Conservation (phyloP, 2,797 vertebrate species). For the Sylvilagus floridanus region DNA sequence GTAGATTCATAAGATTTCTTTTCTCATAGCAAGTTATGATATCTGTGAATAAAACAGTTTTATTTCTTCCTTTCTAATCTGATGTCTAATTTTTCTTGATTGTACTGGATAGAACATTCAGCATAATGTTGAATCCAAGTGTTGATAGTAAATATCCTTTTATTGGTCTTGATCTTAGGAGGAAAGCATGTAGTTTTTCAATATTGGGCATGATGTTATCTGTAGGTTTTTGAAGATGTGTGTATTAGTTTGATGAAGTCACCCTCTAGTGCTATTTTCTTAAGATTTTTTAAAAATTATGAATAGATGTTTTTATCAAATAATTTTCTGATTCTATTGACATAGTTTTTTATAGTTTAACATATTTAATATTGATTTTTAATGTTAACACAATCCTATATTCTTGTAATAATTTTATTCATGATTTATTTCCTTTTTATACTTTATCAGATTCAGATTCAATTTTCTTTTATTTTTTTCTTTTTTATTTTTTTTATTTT, state of each 20-base stretch:
- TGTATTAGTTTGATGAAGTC: neutral
- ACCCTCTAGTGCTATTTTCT: too few relatives aligned
- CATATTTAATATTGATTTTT: neutral
- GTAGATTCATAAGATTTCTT: too few relatives aligned
- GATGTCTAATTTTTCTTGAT: too few relatives aligned
- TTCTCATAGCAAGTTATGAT: too few relatives aligned
- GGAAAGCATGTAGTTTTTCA: neutral
- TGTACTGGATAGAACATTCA: too few relatives aligned
- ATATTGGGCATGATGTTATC: neutral
- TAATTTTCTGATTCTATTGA: neutral
- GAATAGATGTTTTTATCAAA: neutral
- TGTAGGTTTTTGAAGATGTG: neutral
- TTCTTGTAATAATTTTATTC: neutral
- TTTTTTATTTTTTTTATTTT: too few relatives aligned
- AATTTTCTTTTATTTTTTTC: too few relatives aligned
- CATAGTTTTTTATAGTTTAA: neutral
- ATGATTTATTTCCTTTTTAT: conserved; percentile 27
- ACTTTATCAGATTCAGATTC: neutral
- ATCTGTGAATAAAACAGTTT: too few relatives aligned
- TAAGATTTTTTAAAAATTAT: neutral
- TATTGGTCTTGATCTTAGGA: neutral
- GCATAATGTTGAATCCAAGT: too few relatives aligned
- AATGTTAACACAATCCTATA: neutral
- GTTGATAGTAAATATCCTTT: neutral
- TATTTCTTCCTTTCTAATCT: too few relatives aligned